Conservation (phyloP, 2,113 vertebrate genomes). For the Misgurnus mizolepis region DNA sequence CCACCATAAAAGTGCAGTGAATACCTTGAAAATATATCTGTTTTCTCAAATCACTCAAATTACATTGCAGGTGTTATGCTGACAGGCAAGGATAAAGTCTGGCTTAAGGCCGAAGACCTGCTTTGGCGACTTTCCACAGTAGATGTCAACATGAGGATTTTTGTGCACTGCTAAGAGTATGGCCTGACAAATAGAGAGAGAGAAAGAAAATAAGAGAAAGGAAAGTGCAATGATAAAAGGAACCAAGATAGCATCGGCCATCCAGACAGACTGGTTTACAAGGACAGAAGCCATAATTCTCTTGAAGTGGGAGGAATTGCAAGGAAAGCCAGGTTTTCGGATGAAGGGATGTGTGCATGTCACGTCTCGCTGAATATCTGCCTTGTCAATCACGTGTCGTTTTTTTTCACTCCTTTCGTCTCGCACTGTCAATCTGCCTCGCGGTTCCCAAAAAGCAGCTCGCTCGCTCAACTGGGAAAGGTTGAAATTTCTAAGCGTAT, state of each 20-base stretch:
- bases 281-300: conserved; percentile 27
- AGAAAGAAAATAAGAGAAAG: background rate
- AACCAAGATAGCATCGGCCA: conserved; percentile 17
- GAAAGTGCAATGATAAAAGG: background rate
- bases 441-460: conserved; percentile 39
- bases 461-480: background rate
- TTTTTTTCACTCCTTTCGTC: conserved; percentile 37
- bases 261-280: conserved; percentile 35
- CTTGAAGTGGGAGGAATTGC: background rate
- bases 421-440: conserved; percentile 48
- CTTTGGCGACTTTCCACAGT: conserved; percentile 3
- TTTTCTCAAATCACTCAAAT: background rate
- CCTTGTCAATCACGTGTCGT: conserved; percentile 46
- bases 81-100: conserved; percentile 13
- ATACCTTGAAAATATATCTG: background rate
- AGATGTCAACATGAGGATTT: conserved; percentile 1
- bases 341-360: conserved; percentile 42
- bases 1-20: conserved; percentile 10
- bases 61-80: background rate
- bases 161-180: background rate
- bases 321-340: background rate
- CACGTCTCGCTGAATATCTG: conserved; percentile 46
- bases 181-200: conserved; percentile 1
- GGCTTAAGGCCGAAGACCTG: background rate
- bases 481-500: background rate